Percentiles rank a stretch among this genome's conserved stretches.
phyloP scores from a whole-genome alignment of 1,140 invertebrate genomes.

The Tetramorium simillimum region DNA sequence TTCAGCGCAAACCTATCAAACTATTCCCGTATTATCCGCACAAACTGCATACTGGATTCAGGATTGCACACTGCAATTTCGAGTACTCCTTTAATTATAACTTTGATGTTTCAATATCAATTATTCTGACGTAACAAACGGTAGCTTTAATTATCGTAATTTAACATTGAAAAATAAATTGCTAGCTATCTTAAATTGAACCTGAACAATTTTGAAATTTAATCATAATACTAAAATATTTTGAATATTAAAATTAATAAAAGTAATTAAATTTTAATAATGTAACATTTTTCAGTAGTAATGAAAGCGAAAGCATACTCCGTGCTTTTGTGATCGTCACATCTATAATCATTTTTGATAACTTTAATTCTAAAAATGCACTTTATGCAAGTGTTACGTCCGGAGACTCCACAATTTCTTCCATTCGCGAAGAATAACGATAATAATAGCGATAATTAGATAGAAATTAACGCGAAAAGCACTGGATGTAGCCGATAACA shows the following conservation, averaged over 20 bases:
- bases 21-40: constrained; percentile 13
- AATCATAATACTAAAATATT: neutral
- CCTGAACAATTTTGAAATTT: neutral
- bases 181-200: neutral
- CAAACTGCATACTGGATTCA: constrained; percentile 16
- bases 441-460: too few species aligned
- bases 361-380: neutral
- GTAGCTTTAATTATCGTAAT: neutral
- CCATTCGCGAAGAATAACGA: too few species aligned
- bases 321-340: neutral
- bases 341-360: neutral
- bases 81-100: constrained; percentile 35
- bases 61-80: constrained; percentile 4
- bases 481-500: too few species aligned
- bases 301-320: neutral
- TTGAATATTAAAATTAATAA: neutral
- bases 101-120: constrained; percentile 17
- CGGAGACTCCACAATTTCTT: too few species aligned
- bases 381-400: neutral
- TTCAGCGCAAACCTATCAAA: constrained; percentile 6
- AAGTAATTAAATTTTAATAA: neutral
- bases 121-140: neutral
- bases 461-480: too few species aligned
- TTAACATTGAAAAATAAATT: neutral
- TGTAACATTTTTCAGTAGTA: neutral